Conservation (phyloP, 1,140 invertebrate genomes). For the Zaprionus lachaisei region DNA sequence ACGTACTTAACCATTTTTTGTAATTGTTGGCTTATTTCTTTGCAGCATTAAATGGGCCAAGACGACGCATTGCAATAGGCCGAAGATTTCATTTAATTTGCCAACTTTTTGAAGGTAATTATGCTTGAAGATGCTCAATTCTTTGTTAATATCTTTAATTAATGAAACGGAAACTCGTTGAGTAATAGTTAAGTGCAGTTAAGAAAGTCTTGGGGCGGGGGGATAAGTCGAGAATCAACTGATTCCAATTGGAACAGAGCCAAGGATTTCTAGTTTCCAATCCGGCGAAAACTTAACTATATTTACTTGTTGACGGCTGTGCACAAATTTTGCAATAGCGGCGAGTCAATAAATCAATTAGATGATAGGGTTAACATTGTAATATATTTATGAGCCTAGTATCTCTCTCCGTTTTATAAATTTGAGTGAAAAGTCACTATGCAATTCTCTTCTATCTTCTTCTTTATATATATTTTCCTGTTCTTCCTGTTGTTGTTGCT, state of each 20-base stretch:
- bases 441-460: neutral
- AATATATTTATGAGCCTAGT: neutral
- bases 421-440: neutral
- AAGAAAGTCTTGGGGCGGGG: too few species aligned
- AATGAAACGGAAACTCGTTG: neutral
- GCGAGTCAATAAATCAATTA: neutral
- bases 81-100: neutral
- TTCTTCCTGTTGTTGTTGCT: constrained; percentile 4
- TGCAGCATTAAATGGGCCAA: neutral
- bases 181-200: neutral
- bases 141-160: neutral
- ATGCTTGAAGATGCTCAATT: neutral
- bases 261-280: neutral
- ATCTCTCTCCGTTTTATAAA: neutral
- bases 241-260: neutral
- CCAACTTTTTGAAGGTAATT: neutral
- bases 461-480: neutral
- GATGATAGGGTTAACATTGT: neutral
- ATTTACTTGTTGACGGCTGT: neutral
- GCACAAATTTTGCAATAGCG: neutral
- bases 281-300: neutral
- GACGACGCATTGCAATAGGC: neutral
- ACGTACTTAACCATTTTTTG: constrained; percentile 17
- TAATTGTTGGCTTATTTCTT: constrained; percentile 35
- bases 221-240: neutral